Evolutionary conservation across 1,140 invertebrate species (phyloP).

Genomic region (Cotesia chilonis): DNA sequence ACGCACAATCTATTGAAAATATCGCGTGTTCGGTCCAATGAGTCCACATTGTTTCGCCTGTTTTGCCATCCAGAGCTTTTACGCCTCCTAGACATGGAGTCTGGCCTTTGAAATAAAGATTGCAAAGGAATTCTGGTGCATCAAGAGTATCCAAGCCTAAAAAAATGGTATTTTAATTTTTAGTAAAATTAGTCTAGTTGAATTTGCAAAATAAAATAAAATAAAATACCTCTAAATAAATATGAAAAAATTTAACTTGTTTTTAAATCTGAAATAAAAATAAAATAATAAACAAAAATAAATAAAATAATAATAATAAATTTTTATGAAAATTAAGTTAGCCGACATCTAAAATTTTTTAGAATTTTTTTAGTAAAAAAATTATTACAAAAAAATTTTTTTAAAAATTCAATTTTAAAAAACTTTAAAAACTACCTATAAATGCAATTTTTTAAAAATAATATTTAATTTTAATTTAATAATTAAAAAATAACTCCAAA

Average conservation of each 20-base stretch:
- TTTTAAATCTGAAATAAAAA: slow-evolving; percentile 33
- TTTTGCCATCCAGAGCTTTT: slow-evolving; percentile 77
- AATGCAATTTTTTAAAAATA: too few species aligned
- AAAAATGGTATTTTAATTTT: slow-evolving; percentile 17
- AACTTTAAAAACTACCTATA: too few species aligned
- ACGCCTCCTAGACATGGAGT: slow-evolving; percentile 80
- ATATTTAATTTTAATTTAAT: too few species aligned
- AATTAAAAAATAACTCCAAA: too few species aligned
- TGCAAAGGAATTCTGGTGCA: slow-evolving; percentile 67
- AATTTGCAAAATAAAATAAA: not conserved
- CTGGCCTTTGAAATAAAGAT: slow-evolving; percentile 72
- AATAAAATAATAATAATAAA: slow-evolving; percentile 23
- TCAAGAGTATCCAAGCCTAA: slow-evolving; percentile 55
- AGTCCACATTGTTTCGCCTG: slow-evolving; percentile 79
- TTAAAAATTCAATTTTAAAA: too few species aligned
- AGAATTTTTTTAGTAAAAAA: too few species aligned
- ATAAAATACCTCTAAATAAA: slow-evolving; percentile 24
- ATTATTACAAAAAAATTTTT: too few species aligned
- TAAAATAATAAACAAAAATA: slow-evolving; percentile 37
- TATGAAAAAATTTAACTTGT: slow-evolving; percentile 18
- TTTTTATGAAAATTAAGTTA: too few species aligned
- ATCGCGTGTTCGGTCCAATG: slow-evolving; percentile 79
- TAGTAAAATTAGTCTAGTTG: slow-evolving; percentile 27
- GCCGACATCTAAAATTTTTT: too few species aligned
- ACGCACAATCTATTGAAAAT: slow-evolving; percentile 78